Percentiles rank a stretch among this genome's conserved stretches.
phyloP scores from a whole-genome alignment of 2,888 invertebrate species.

The Hybos culiciformis region DNA sequence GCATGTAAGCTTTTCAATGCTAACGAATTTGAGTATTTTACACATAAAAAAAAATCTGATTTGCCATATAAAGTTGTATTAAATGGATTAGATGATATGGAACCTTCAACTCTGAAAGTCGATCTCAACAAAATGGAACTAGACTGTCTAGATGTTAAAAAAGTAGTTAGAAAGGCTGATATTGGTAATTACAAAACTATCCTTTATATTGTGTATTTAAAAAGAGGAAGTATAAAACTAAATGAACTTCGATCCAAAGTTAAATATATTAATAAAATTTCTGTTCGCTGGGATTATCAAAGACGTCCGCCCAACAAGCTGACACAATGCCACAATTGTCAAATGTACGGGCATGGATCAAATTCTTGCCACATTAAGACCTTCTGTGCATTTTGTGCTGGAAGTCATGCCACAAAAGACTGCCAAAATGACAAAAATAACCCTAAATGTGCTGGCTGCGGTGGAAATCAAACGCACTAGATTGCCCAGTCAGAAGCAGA shows the following conservation, averaged over 20 bases:
- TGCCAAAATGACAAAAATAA: not conserved
- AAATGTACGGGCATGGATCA: conserved; percentile 4
- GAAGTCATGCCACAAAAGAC: not conserved
- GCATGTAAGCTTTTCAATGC: too few species aligned
- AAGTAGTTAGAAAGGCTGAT: not conserved
- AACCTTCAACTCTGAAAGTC: not conserved
- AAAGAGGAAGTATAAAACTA: not conserved
- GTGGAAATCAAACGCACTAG: not conserved
- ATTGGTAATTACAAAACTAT: not conserved
- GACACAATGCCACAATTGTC: conserved; percentile 3
- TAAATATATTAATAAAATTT: not conserved
- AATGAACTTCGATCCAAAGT: not conserved
- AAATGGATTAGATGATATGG: not conserved
- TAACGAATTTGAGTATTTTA: too few species aligned
- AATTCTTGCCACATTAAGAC: conserved; percentile 2
- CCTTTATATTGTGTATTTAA: not conserved
- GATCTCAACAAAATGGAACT: not conserved
- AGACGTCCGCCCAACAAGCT: not conserved
- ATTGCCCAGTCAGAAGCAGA: not conserved
- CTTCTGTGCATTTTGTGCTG: conserved; percentile 5
- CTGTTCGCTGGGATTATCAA: conserved; percentile 4
- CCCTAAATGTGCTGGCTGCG: not conserved
- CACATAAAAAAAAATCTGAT: too few species aligned
- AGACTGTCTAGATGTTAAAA: not conserved
- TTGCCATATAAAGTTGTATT: not conserved